Conservation (phyloP, 2,797 vertebrate species). For the Protonibea diacanthus region DNA sequence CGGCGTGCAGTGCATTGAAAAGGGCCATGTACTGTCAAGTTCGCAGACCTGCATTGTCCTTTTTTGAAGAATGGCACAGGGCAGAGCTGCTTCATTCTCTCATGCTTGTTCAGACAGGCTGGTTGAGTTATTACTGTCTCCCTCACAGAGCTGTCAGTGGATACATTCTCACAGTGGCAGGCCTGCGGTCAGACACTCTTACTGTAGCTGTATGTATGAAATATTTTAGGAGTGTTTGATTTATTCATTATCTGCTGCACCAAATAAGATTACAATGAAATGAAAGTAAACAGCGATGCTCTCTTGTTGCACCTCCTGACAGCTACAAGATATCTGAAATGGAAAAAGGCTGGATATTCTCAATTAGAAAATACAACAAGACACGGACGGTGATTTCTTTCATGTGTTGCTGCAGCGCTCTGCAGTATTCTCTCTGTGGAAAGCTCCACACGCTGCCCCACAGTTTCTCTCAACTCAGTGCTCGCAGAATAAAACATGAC, state of each 20-base stretch:
- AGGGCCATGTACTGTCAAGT: conserved; percentile 18
- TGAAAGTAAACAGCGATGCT: conserved; percentile 18
- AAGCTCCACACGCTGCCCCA: conserved; percentile 32
- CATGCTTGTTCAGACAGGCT: conserved; percentile 32
- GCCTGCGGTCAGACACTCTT: conserved; percentile 24
- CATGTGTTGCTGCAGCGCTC: conserved; percentile 22
- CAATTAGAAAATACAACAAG: conserved; percentile 15
- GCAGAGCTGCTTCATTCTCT: conserved; percentile 1
- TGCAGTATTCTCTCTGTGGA: conserved; percentile 40
- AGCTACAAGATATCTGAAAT: neutral
- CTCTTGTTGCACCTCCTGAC: conserved; percentile 8
- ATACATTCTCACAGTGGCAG: conserved; percentile 16
- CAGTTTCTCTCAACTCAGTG: conserved; percentile 41
- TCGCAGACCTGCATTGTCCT: conserved; percentile 14
- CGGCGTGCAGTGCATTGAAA: neutral
- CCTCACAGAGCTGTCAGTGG: conserved; percentile 27
- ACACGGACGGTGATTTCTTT: conserved; percentile 35
- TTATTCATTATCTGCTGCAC: conserved; percentile 30
- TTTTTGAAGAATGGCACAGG: conserved; percentile 18
- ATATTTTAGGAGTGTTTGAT: conserved; percentile 15
- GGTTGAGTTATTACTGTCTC: conserved; percentile 45
- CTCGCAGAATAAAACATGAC: conserved; percentile 60
- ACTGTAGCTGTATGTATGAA: conserved; percentile 22
- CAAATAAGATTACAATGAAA: conserved; percentile 23
- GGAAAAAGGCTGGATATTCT: conserved; percentile 13